A percentile compares a stretch with the other conserved stretches of the same genome.
These are phyloP conservation scores for Xiphorhynchus erythropygius DNA, from an alignment of 2,797 vertebrate genomes.

Conservation along the genomic window DNA sequence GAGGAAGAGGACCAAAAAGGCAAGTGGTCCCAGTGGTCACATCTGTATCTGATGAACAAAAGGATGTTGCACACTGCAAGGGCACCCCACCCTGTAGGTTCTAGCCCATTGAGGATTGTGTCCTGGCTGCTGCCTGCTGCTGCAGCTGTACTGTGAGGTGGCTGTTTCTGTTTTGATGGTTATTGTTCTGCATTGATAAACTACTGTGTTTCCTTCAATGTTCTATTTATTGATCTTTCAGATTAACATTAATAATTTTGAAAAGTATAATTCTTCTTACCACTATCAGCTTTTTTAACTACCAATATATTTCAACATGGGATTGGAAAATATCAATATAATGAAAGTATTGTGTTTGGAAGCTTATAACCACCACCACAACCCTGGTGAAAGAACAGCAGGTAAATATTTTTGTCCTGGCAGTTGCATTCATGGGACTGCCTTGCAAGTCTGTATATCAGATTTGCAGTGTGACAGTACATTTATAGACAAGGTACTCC, in stretches of 20 bases:
- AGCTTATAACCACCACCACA: background rate
- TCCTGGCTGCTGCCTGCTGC: background rate
- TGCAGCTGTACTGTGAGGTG: background rate
- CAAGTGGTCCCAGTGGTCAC: background rate
- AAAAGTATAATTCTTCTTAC: background rate
- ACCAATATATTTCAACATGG: background rate
- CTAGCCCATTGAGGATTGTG: rapidly evolving
- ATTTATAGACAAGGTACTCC: background rate
- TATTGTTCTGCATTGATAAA: rapidly evolving
- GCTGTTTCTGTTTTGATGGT: background rate
- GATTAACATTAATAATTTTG: background rate
- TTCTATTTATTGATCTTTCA: background rate
- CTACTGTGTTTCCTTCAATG: background rate
- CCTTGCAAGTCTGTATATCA: background rate
- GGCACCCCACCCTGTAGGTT: background rate
- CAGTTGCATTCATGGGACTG: background rate
- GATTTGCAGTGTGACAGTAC: background rate
- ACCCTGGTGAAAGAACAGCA: background rate
- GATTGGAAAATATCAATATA: background rate
- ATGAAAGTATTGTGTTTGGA: background rate
- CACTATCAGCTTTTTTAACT: background rate
- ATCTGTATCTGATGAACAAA: background rate
- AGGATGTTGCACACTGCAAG: background rate
- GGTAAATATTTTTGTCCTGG: background rate
- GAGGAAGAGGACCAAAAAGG: background rate